A percentile compares a stretch with the other conserved stretches of the same genome.
phyloP scores from a whole-genome alignment of 2,797 vertebrate species.

The Hirundo rustica region DNA sequence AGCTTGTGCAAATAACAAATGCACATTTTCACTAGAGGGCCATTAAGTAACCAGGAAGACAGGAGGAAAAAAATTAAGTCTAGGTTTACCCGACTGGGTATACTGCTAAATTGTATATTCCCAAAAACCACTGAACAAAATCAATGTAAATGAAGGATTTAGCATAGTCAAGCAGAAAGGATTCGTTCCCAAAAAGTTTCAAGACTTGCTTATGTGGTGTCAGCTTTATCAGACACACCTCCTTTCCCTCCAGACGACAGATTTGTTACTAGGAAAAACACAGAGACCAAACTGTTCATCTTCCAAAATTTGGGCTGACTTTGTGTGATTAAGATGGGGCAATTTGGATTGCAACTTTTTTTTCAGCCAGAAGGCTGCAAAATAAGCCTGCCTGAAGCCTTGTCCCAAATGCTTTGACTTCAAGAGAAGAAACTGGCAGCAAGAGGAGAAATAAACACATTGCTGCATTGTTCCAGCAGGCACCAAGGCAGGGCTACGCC shows the following conservation, averaged over 20 bases:
- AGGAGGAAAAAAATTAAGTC: neutral
- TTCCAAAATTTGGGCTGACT: neutral
- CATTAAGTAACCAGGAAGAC: neutral
- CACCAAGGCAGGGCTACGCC: neutral
- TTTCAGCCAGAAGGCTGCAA: neutral
- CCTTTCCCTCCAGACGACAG: neutral
- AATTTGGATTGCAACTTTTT: neutral
- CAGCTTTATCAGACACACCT: neutral
- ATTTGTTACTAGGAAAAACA: neutral
- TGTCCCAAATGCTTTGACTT: conserved; percentile 7
- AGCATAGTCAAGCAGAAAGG: neutral
- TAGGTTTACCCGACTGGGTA: neutral
- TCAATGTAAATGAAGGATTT: neutral
- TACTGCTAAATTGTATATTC: neutral
- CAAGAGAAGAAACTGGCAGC: neutral
- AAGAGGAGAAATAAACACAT: neutral
- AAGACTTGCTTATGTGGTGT: neutral
- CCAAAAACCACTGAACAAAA: neutral
- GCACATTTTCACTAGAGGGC: neutral
- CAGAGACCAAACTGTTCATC: neutral
- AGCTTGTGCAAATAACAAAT: neutral
- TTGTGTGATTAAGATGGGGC: neutral
- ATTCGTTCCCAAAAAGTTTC: neutral
- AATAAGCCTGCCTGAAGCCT: neutral
- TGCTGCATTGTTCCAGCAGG: neutral